Evolutionary conservation across 2,113 vertebrate species (phyloP), one percentile per base, ranked within the genome.

Genomic region (Eudorcas thomsonii): DNA sequence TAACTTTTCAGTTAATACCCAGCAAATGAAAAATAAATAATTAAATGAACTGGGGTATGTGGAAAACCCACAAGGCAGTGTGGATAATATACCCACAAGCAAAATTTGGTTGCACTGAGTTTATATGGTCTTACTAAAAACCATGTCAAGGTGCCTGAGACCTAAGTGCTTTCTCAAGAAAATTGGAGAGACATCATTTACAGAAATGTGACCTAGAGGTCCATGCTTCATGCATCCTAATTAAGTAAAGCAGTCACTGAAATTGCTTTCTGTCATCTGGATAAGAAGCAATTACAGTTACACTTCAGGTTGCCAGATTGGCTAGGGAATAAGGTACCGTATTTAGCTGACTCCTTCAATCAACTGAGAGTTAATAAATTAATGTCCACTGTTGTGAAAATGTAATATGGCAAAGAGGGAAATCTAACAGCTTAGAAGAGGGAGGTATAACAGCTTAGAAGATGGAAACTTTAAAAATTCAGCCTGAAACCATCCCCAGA

Each of bases 181-280:
- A 91, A 94, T 43, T 88, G 77, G 93, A 93, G 83, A 91, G 87
- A n/a, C 50, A 33, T 91, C 90, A 90, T 96, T 96, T 92, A 93
- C 59, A 81, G 89, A 96, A 89, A 94, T 91, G 89, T 93, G 80
- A 90, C 96, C 94, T 82, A 11, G n/a, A 39, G 43, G 78, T 36
- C 71, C 17, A 11, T 12, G 45, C 83, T 93, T 95, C 86, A 64
- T 94, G 57, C 83, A 93, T 96, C 91, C 91, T 96, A 97, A 98
- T 98, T 94, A 98, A 96, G 67, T 80, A 93, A 89, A 93, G 77
- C 30, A 62, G 89, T 60, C 23, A 86, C 86, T 96, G 83, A 74
- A 98, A 98, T 98, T 97, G 87, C 89, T 96, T 98, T 97, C 91
- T 98, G 96, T 98, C 97, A 93, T 91, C 95, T 96, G 86, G 39